Conservation (phyloP, 2,113 vertebrate species). For the Pseudonaja textilis region DNA sequence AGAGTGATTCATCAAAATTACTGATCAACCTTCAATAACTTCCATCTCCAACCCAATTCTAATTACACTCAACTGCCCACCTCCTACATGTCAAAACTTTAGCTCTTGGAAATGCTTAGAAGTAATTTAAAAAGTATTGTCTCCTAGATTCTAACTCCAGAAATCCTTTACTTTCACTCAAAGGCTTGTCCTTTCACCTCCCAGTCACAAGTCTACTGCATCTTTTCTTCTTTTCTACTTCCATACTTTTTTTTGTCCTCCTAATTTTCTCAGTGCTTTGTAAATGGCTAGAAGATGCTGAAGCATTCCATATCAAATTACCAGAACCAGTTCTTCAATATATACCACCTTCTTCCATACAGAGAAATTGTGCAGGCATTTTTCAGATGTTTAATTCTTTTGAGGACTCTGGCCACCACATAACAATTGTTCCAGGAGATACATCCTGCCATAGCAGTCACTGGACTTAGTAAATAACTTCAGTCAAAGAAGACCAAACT, state of each 20-base stretch:
- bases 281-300: not conserved
- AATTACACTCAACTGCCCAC: not conserved
- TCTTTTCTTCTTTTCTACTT: not conserved
- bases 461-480: not conserved
- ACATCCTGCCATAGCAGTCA: not conserved
- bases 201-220: not conserved
- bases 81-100: not conserved
- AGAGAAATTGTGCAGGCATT: not conserved
- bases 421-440: not conserved
- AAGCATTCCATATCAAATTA: not conserved
- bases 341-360: not conserved
- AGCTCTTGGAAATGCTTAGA: not conserved
- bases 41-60: not conserved
- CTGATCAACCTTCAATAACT: not conserved
- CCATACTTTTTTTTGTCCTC: not conserved
- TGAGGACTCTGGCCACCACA: not conserved
- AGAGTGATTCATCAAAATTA: not conserved
- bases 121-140: not conserved
- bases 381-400: not conserved
- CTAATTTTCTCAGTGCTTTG: not conserved
- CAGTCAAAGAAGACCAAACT: not conserved
- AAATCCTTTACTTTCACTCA: not conserved
- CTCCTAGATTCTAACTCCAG: not conserved
- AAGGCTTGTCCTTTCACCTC: not conserved
- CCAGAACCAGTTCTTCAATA: not conserved